phyloP scores from a whole-genome alignment of 2,797 vertebrate genomes.

The Sebastes hubbsi region DNA sequence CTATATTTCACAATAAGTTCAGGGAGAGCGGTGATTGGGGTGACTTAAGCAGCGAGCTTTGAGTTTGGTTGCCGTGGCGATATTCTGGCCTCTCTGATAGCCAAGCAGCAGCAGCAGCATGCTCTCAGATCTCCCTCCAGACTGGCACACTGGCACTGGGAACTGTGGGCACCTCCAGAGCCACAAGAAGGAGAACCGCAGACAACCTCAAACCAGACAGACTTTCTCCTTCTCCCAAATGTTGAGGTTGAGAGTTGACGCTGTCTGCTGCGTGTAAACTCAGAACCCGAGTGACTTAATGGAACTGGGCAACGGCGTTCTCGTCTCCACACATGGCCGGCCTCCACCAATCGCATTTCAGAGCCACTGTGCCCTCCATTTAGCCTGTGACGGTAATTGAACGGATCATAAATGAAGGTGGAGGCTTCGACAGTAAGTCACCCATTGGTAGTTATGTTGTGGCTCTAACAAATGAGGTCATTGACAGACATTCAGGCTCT shows the following conservation, averaged over 20 bases:
- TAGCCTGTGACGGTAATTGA: slow-evolving; percentile 65
- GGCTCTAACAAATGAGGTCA: slow-evolving; percentile 67
- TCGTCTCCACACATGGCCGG: slow-evolving; percentile 54
- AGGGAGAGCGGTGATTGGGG: slow-evolving; percentile 51
- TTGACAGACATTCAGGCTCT: slow-evolving; percentile 56
- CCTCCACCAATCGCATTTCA: slow-evolving; percentile 55
- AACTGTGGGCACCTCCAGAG: slow-evolving; percentile 76
- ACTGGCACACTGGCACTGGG: slow-evolving; percentile 76
- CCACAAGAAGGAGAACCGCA: slow-evolving; percentile 82
- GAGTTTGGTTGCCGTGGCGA: slow-evolving; percentile 71
- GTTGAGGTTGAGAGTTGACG: slow-evolving; percentile 74
- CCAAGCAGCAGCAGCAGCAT: slow-evolving; percentile 66
- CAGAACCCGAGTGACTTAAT: slow-evolving; percentile 77
- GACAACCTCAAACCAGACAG: slow-evolving; percentile 80
- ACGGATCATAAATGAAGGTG: slow-evolving; percentile 73
- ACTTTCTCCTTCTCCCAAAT: slow-evolving; percentile 71
- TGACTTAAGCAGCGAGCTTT: slow-evolving; percentile 51
- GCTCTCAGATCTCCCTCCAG: slow-evolving; percentile 75
- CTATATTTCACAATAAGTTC: slow-evolving; percentile 65
- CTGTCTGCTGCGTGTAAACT: slow-evolving; percentile 76
- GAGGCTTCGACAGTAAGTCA: slow-evolving; percentile 54
- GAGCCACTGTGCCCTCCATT: slow-evolving; percentile 57
- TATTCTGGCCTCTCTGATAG: slow-evolving; percentile 63
- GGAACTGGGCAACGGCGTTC: slow-evolving; percentile 70
- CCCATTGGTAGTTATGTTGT: slow-evolving; percentile 57